phyloP scores from a whole-genome alignment of 2,888 invertebrate species.

The Enchytraeus crypticus region DNA sequence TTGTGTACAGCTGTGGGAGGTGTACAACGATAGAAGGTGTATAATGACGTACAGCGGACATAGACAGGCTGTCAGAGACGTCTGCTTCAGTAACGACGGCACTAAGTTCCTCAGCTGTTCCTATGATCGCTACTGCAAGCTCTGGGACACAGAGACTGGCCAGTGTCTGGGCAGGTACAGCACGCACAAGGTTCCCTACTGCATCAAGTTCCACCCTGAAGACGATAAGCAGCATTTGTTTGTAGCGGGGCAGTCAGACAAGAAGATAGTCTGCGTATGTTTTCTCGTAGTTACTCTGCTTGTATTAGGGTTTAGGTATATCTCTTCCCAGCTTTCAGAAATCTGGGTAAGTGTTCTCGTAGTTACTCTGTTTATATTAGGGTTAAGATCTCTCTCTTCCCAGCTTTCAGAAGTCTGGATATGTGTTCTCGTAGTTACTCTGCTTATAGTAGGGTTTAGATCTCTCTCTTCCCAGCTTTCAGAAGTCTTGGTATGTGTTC shows the following conservation, averaged over 20 bases:
- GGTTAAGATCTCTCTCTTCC: neutral
- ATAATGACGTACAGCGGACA: constrained; percentile 92
- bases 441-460: no score
- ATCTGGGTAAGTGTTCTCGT: neutral
- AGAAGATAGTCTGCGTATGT: constrained; percentile 96
- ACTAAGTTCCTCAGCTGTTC: constrained; percentile 85
- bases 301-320: neutral
- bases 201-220: constrained; percentile 95
- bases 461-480: no score
- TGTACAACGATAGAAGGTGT: constrained; percentile 85
- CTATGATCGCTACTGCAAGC: constrained; percentile 89
- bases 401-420: no score
- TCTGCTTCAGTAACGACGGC: constrained; percentile 89
- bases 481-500: no score
- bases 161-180: constrained; percentile 61
- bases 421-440: no score
- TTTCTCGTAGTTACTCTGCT: no score
- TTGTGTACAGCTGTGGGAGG: constrained; percentile 91
- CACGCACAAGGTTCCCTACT: constrained; percentile 92
- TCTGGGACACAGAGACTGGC: constrained; percentile 99
- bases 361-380: neutral
- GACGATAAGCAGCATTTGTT: constrained; percentile 92
- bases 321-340: neutral
- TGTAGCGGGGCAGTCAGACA: constrained; percentile 95
- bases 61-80: constrained; percentile 87